A percentile compares a stretch with the other conserved stretches of the same genome.
These are phyloP conservation scores for Hyposoter didymator DNA, from an alignment of 2,888 invertebrate genomes.

Conservation along the genomic window DNA sequence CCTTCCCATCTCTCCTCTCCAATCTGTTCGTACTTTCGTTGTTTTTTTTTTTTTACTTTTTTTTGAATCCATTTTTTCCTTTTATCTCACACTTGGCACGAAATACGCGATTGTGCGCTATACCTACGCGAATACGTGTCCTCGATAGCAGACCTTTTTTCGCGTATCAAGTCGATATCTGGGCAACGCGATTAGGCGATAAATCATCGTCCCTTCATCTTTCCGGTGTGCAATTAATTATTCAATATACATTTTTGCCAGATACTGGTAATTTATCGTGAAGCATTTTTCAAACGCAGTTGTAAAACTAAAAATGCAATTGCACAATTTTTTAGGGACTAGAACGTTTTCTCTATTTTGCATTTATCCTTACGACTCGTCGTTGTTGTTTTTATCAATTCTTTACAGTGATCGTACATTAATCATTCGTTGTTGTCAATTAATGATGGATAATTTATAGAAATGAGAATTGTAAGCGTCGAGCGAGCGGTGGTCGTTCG, in stretches of 20 bases:
- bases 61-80: constrained; percentile 8
- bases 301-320: background rate
- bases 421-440: constrained; percentile 9
- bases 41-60: constrained; percentile 25
- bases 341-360: background rate
- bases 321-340: background rate
- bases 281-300: background rate
- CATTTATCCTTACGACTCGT: background rate
- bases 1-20: constrained; percentile 43
- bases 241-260: background rate
- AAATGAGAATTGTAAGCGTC: background rate
- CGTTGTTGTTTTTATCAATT: background rate
- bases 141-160: constrained; percentile 11
- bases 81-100: constrained; percentile 43
- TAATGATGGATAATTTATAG: constrained; percentile 13
- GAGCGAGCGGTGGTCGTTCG: background rate
- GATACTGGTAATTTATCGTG: background rate
- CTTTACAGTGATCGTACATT: background rate
- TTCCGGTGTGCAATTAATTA: constrained; percentile 25
- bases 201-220: constrained; percentile 42
- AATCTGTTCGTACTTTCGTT: constrained; percentile 24
- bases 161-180: constrained; percentile 19
- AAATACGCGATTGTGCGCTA: constrained; percentile 45
- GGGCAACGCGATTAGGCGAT: constrained; percentile 22
- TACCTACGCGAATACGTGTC: constrained; percentile 42